Percentiles rank a stretch among this genome's conserved stretches.
Conservation (phyloP, 2,113 vertebrate genomes). For the Hydrochoerus hydrochaeris region DNA sequence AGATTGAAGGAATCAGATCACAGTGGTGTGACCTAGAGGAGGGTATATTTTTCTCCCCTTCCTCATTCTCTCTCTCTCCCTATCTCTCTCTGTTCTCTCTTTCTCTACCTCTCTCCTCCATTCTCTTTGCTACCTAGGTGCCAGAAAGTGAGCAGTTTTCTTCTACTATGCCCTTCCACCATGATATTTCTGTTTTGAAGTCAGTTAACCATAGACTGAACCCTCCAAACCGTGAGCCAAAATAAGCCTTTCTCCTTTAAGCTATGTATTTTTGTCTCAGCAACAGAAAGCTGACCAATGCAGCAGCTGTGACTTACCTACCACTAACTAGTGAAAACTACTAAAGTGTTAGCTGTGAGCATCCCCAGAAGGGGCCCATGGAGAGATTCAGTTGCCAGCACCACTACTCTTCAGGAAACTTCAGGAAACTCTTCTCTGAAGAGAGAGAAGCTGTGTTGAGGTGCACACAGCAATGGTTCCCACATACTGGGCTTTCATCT, state of each 20-base stretch:
- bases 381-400: neutral
- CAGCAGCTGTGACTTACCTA: rapidly evolving
- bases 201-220: neutral
- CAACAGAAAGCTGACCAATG: neutral
- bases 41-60: neutral
- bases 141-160: neutral
- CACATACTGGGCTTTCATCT: neutral
- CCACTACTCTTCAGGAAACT: rapidly evolving
- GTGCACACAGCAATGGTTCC: neutral
- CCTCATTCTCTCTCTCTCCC: neutral
- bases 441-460: neutral
- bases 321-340: rapidly evolving
- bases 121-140: neutral
- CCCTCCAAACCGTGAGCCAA: neutral
- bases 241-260: neutral
- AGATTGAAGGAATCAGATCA: neutral
- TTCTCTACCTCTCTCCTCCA: neutral
- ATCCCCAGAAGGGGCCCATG: rapidly evolving
- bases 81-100: neutral
- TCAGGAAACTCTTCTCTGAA: too few relatives aligned
- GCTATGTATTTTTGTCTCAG: neutral
- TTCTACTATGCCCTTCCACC: neutral
- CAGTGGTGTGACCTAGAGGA: neutral
- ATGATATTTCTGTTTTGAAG: neutral
- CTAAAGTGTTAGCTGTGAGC: neutral